Base-by-base conservation (phyloP, 1,140 invertebrate genomes). In the Lasioglossum baleicum region DNA sequence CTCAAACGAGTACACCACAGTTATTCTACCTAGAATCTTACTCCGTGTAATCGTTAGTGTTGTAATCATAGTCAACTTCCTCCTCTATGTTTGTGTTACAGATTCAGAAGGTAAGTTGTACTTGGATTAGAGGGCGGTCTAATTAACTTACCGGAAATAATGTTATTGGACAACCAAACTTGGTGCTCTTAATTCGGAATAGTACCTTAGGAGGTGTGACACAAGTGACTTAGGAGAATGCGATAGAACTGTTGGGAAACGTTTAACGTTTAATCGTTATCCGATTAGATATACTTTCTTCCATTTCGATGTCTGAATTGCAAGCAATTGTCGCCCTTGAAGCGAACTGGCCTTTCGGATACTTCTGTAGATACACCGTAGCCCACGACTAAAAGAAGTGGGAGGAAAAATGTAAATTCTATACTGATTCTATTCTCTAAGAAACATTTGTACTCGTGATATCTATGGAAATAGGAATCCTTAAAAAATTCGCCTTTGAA, bases 311-410 rank as follows among this genome's bases (percentile, higher is more conserved):
- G 95, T 20, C 92, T 94, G 90, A 94, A 96, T 78, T 95, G 94
- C 51, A 96, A 87, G 87, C 94, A 95, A 35, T 95, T 96, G 79
- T 94, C 92, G 13, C 95, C 95, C 86, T 95, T 93, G 90, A 96
- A 96, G 67, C 93, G 91, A 7, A 96, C 93, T 11, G 95, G 95
- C 71, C 93, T 91, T 48, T 94, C 93, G 13, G 93, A 88, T 80
- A 92, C 89, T 86, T 94, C 93, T n/a, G 93, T 92, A 72, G 91
- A 88, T 69, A 88, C 90, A 63, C 91, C 91, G 87, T 92, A 92
- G 7, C 92, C 92, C 86, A 91, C 90, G 70, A 93, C 90, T 92
- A n/a, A n/a, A n/a, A n/a, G n/a, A n/a, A n/a, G n/a, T n/a, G n/a
- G n/a, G n/a, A n/a, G 58, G 2, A 90, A 87, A 0, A 72, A 76